Percentiles rank a stretch among this genome's conserved stretches.
Conservation (phyloP, 2,113 vertebrate species). For the Psephotus haematonotus region DNA sequence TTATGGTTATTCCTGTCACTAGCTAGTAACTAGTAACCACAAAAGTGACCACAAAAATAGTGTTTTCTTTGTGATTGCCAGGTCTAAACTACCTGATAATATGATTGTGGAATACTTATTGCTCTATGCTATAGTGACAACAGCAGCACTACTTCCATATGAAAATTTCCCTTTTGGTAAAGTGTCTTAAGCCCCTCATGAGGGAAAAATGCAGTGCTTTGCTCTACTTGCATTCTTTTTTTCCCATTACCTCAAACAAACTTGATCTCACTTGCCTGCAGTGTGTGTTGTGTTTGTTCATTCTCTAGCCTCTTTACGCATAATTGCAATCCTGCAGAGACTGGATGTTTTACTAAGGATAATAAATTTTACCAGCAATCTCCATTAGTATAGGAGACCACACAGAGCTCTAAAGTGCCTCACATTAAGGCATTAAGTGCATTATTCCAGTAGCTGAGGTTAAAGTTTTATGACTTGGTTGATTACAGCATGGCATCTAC, state of each 20-base stretch:
- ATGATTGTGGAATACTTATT: background rate
- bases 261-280: background rate
- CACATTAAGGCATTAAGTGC: constrained; percentile 25
- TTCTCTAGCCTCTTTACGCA: background rate
- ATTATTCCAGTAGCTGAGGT: background rate
- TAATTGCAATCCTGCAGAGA: constrained; percentile 42
- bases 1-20: background rate
- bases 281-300: background rate
- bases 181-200: background rate
- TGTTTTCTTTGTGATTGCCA: background rate
- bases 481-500: background rate
- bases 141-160: background rate
- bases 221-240: background rate
- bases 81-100: background rate
- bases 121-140: background rate
- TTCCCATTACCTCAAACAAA: background rate
- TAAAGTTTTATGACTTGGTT: background rate
- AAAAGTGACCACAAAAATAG: background rate
- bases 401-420: background rate
- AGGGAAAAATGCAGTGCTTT: background rate
- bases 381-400: constrained; percentile 22
- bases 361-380: constrained; percentile 37
- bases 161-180: background rate
- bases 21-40: background rate
- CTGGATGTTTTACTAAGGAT: constrained; percentile 15